These are phyloP conservation scores for Corythoichthys haematopterus DNA, from an alignment of 2,113 vertebrate species.

Conservation along the genomic window DNA sequence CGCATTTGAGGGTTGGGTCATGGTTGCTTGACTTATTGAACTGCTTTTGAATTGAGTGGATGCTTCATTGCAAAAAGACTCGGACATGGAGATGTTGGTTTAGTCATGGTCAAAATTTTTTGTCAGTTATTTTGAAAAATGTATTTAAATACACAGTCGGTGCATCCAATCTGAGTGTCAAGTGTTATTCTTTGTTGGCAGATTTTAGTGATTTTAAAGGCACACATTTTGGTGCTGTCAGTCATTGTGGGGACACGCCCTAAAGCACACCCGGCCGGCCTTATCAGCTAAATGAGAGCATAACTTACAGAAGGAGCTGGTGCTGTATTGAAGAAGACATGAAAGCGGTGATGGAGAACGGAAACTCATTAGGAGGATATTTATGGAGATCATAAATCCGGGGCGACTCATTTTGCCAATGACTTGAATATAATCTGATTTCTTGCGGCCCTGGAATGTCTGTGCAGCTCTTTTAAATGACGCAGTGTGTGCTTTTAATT, in stretches of 20 bases:
- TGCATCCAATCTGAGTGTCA: background rate
- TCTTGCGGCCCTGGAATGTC: background rate
- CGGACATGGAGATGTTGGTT: background rate
- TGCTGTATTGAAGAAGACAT: conserved; percentile 1
- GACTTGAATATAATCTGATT: conserved; percentile 4
- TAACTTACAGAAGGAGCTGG: background rate
- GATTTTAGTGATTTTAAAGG: background rate
- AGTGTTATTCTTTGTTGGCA: background rate
- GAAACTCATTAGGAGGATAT: conserved; percentile 6
- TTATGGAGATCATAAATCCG: conserved; percentile 3
- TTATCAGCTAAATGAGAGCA: background rate
- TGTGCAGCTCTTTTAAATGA: background rate
- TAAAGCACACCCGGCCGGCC: background rate
- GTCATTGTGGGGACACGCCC: background rate
- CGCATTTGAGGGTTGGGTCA: background rate
- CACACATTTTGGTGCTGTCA: background rate
- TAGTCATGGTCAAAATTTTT: background rate
- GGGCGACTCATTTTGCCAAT: background rate
- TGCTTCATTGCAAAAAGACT: background rate
- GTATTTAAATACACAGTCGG: background rate
- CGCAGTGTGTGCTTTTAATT: conserved; percentile 41
- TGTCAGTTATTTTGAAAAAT: background rate
- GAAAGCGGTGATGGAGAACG: conserved; percentile 1
- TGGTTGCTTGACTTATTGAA: background rate
- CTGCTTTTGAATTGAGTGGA: background rate